A percentile compares a stretch with the other conserved stretches of the same genome.
phyloP scores from a whole-genome alignment of 1,140 invertebrate genomes.

The Muscidifurax raptorellus region DNA sequence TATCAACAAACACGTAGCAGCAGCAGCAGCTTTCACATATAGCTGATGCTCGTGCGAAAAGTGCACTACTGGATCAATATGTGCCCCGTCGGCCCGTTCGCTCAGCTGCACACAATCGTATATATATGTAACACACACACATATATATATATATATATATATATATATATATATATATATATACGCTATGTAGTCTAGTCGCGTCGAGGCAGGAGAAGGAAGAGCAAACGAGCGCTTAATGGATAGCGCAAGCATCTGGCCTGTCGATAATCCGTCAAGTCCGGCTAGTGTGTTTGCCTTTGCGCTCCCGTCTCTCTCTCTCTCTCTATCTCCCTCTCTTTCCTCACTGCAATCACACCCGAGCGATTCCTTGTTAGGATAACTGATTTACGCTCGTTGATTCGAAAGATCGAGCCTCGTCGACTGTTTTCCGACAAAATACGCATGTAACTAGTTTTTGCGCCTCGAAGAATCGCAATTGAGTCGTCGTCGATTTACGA shows the following conservation, averaged over 20 bases:
- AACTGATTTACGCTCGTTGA: conserved; percentile 45
- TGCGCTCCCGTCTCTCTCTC: background rate
- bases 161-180: no score
- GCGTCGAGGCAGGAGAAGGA: background rate
- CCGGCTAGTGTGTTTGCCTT: background rate
- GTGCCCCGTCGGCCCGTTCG: background rate
- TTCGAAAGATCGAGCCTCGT: conserved; percentile 21
- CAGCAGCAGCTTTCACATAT: background rate
- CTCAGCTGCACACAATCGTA: background rate
- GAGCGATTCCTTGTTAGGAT: conserved; percentile 29
- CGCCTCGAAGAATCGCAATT: background rate
- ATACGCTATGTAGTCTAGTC: background rate
- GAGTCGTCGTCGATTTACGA: background rate
- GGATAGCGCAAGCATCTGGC: conserved; percentile 12
- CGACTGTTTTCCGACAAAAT: conserved; percentile 13
- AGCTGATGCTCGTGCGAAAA: background rate
- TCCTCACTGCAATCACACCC: conserved; percentile 26
- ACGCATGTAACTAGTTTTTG: background rate
- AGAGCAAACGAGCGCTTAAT: conserved; percentile 44
- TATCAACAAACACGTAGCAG: no score
- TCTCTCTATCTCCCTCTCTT: background rate
- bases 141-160: no score
- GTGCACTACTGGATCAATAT: conserved; percentile 23
- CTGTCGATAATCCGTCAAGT: conserved; percentile 25
- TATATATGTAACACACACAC: no score